Evolutionary conservation across 2,888 invertebrate genomes (phyloP), one percentile per base, ranked within the genome.

Genomic region (Erebia epiphron): DNA sequence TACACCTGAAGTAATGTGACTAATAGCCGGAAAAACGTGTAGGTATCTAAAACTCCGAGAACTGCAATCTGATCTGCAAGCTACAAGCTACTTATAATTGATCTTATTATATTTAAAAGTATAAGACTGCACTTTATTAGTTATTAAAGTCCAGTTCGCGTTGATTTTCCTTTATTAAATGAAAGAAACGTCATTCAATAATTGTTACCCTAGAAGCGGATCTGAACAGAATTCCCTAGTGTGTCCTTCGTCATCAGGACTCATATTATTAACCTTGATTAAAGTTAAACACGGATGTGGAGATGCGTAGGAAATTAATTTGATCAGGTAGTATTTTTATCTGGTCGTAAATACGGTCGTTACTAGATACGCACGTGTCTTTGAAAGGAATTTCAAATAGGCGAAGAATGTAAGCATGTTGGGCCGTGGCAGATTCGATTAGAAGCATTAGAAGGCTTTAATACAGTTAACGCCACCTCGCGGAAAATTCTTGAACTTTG

Each of bases 391-490:
- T 68, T 63, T 49, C 52, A 46, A 67, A 54, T 49, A 69, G 52
- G 57, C n/a, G 50, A 64, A 50, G 64, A 69, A 74, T 72, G 64
- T 73, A 72, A 74, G 73, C 74, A 72, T 18, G 54, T 26, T 21
- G n/a, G 21, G 3, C 11, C 3, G 14, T 61, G 3, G 46, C 56
- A 9, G 35, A 8, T 1, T 50, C 56, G 63, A 9, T 57, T 35
- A 14, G 60, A 68, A 80, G 77, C 78, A 9, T 57, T 21, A 14
- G 60, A 68, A 80, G 77, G 78, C 79, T 82, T 72, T 75, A 43
- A 43, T 61, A 70, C 52, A 43, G 11, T 68, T 75, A 70, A 67
- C 81, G 78, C 82, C 84, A 86, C 82, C 86, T 86, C 46, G 78
- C 54, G 43, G 54, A 49, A 62, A 50, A 63, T 21, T 26, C 13